A percentile compares a stretch with the other conserved stretches of the same genome.
phyloP scores from a whole-genome alignment of 64 coral and sea anemone genomes.

The Montipora sp. region DNA sequence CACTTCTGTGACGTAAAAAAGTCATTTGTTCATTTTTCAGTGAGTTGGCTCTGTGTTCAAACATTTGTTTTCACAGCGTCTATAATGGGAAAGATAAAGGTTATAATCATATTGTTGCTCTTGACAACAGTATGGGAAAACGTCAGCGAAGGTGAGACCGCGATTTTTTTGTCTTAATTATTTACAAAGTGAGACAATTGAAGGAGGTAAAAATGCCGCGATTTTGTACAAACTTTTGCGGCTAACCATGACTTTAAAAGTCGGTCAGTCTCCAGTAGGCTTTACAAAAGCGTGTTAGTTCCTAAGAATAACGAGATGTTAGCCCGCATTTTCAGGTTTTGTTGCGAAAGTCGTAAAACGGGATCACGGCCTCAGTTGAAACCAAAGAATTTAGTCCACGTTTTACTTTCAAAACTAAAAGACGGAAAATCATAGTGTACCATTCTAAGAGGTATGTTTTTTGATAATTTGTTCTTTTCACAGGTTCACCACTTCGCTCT shows the following conservation, averaged over 20 bases:
- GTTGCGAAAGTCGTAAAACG: too few relatives aligned
- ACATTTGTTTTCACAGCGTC: neutral
- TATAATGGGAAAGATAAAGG: constrained; percentile 7
- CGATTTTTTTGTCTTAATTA: neutral
- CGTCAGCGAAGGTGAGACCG: neutral
- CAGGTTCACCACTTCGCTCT: constrained; percentile 4
- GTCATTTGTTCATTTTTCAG: constrained; percentile 12
- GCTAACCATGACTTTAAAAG: neutral
- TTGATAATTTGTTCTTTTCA: neutral
- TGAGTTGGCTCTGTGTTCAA: neutral
- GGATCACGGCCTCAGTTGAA: too few relatives aligned
- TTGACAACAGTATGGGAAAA: neutral
- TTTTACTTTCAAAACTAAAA: neutral
- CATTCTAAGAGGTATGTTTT: neutral
- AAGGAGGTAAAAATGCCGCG: neutral
- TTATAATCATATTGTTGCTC: neutral
- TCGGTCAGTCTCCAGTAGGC: neutral
- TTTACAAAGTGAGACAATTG: neutral
- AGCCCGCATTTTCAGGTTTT: too few relatives aligned
- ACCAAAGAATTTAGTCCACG: neutral
- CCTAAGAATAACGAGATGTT: neutral
- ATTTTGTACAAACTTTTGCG: neutral
- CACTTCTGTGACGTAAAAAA: neutral
- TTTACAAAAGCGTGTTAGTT: neutral
- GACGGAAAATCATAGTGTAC: neutral